Percentiles rank a stretch among this genome's conserved stretches.
Evolutionary conservation across 2,888 invertebrate genomes (phyloP).

Genomic region (Mesorhabditis belari): DNA sequence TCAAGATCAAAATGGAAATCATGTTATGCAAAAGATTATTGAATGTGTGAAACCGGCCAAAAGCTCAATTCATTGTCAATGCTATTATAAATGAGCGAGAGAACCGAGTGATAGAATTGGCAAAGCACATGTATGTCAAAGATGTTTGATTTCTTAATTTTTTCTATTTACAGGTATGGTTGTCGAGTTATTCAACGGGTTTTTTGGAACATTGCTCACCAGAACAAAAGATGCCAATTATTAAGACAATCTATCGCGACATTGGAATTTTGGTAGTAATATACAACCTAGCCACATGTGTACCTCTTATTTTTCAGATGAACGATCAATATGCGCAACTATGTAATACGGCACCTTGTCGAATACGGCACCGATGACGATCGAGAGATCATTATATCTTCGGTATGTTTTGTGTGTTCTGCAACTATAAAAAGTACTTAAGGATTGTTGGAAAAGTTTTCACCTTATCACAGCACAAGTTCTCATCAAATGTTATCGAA

Average conservation of each 20-base stretch:
- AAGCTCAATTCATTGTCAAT: slow-evolving; percentile 82
- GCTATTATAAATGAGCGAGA: slow-evolving; percentile 55
- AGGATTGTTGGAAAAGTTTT: slow-evolving; percentile 63
- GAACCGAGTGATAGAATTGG: slow-evolving; percentile 55
- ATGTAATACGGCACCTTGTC: slow-evolving; percentile 95
- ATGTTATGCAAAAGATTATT: slow-evolving; percentile 90
- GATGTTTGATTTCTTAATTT: too few species aligned
- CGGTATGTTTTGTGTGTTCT: not conserved
- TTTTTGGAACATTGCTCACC: slow-evolving; percentile 94
- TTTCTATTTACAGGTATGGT: slow-evolving; percentile 97
- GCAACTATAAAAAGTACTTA: not conserved
- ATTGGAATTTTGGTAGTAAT: slow-evolving; percentile 60
- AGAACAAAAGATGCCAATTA: slow-evolving; percentile 77
- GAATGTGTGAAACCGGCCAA: slow-evolving; percentile 93
- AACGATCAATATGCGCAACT: slow-evolving; percentile 93
- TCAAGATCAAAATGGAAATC: slow-evolving; percentile 99
- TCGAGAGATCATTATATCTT: slow-evolving; percentile 82
- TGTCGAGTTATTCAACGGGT: slow-evolving; percentile 97
- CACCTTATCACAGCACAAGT: slow-evolving; percentile 92
- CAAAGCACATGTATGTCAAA: slow-evolving; percentile 81
- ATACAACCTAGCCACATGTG: slow-evolving; percentile 57
- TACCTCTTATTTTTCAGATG: slow-evolving; percentile 68
- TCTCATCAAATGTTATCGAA: slow-evolving; percentile 96
- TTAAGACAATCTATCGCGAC: slow-evolving; percentile 86
- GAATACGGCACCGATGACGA: slow-evolving; percentile 92